Evolutionary conservation across 2,888 invertebrate genomes (phyloP).

Genomic region (Stratiomys singularior): DNA sequence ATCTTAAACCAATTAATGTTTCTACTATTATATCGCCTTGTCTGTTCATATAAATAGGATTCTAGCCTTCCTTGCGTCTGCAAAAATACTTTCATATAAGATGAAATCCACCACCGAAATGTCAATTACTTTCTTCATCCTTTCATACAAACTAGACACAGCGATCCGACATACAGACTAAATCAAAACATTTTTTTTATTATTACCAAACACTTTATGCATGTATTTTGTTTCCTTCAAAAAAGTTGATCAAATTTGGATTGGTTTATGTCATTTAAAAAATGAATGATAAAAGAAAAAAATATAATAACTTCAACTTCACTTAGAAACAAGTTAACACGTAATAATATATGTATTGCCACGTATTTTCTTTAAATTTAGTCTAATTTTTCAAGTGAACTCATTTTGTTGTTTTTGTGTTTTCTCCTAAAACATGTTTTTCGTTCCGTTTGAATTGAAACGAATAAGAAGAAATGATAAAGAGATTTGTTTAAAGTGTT

Average conservation of each 20-base stretch:
- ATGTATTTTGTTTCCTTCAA: constrained; percentile 28
- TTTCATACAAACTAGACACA: too few species aligned
- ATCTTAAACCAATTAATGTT: too few species aligned
- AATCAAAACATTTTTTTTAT: constrained; percentile 20
- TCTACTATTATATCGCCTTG: too few species aligned
- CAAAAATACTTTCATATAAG: too few species aligned
- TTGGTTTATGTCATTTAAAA: constrained; percentile 14
- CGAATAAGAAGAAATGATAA: neutral
- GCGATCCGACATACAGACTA: neutral
- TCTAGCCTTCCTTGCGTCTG: too few species aligned
- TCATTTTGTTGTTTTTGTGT: neutral
- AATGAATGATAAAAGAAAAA: constrained; percentile 17
- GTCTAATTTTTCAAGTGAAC: neutral
- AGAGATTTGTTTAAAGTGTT: neutral
- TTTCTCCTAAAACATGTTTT: constrained; percentile 8
- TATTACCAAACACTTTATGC: constrained; percentile 29
- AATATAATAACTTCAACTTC: constrained; percentile 35
- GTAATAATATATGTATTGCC: constrained; percentile 45
- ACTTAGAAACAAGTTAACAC: constrained; percentile 46
- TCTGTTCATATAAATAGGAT: too few species aligned
- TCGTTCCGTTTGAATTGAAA: neutral
- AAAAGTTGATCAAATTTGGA: constrained; percentile 1
- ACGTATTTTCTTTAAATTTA: constrained; percentile 11
- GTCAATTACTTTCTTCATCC: too few species aligned
- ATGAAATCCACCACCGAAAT: too few species aligned